A percentile compares a stretch with the other conserved stretches of the same genome.
Conservation (phyloP, 2,888 invertebrate genomes). For the Spodoptera exigua region DNA sequence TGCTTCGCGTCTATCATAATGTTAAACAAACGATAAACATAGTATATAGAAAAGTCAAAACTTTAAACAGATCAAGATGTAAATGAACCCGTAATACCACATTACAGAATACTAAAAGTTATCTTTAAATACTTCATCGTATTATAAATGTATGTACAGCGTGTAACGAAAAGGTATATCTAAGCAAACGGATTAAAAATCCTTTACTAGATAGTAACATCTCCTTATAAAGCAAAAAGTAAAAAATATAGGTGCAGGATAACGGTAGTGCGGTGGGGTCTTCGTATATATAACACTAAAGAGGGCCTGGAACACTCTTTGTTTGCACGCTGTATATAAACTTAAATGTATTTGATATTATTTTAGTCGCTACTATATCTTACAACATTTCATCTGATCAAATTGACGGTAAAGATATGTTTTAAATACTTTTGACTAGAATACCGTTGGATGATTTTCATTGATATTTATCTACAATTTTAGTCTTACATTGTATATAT, state of each 20-base stretch:
- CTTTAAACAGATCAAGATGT: constrained; percentile 23
- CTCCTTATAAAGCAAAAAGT: too few relatives aligned
- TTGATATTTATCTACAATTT: constrained; percentile 46
- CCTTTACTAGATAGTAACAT: too few relatives aligned
- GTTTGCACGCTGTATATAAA: constrained; percentile 4
- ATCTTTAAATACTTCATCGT: constrained; percentile 42
- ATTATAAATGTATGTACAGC: constrained; percentile 11
- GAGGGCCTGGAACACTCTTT: not conserved
- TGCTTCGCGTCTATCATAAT: not conserved
- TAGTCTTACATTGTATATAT: constrained; percentile 42
- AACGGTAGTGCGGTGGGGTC: too few relatives aligned
- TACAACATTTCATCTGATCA: constrained; percentile 18
- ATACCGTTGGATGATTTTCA: constrained; percentile 64
- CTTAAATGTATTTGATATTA: constrained; percentile 23
- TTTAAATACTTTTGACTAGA: constrained; percentile 77
- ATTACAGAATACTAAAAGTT: constrained; percentile 42
- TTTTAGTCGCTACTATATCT: constrained; percentile 4
- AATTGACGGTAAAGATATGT: constrained; percentile 46
- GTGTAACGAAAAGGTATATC: too few relatives aligned
- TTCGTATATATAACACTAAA: too few relatives aligned
- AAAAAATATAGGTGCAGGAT: too few relatives aligned
- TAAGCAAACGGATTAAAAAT: too few relatives aligned
- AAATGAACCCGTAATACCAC: constrained; percentile 48
- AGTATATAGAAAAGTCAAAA: constrained; percentile 20
- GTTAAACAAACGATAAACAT: constrained; percentile 12